Base-by-base conservation (phyloP, 2,797 vertebrate genomes). In the Acridotheres tristis region DNA sequence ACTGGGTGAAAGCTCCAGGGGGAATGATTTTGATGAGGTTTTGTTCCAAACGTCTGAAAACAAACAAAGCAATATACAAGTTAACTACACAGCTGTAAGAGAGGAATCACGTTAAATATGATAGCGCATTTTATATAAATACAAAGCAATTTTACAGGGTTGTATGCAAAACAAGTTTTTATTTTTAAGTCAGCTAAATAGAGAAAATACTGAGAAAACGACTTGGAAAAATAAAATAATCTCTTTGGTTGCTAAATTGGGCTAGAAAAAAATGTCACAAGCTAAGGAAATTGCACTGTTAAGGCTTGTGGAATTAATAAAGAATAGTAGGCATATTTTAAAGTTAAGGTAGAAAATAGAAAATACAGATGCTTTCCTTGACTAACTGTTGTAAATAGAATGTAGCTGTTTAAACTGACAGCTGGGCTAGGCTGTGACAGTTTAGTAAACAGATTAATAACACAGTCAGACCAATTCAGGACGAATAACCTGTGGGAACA, bases 1-100 rank as follows among this genome's bases (percentile, higher is more conserved):
- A 99, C 51, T 98, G 97, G 59, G 98, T 98, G 97, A 99, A 99
- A 85, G 99, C 99, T 98, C 98, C 99, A 26, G 99, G 98, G 23
- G 99, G 98, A 96, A 99, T 98, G 89, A 96, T 97, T 97, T 98
- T 99, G 98, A 99, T 99, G 97, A 99, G 97, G 97, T 99, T 99
- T 98, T 99, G 99, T 97, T 99, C 99, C 97, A 99, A 97, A 95
- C 99, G 99, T 96, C 99, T 99, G 96, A 38, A 96, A 96, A 93
- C 54, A 93, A 92, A 97, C 55, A 96, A 76, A 96, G 69, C n/a
- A 92, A 96, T 79, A 88, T 73, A 83, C 75, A 84, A 29, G 81
- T 96, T 90, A 96, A 75, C 73, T 73, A 69, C 68, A 66, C 27
- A 86, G 65, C 66, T 63, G 57, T 9, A 84, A 45, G 53, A 58